Evolutionary conservation across 2,797 vertebrate species (phyloP).

Genomic region (Gambelia wislizenii): DNA sequence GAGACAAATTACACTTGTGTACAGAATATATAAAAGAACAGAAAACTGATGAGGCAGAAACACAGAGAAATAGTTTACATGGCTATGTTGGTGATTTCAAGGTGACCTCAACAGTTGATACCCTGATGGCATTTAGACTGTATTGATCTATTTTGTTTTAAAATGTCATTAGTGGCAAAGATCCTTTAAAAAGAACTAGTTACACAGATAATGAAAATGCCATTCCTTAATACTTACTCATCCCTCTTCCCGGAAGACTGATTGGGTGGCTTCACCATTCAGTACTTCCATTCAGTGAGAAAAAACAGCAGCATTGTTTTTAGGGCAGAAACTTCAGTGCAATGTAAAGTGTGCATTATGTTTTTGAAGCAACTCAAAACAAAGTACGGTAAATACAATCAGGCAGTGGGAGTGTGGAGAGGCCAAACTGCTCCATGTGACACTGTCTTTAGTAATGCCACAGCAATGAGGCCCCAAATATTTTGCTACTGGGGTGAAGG

Average conservation of each 20-base stretch:
- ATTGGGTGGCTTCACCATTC: not conserved
- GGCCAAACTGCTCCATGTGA: too few species aligned
- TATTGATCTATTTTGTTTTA: slow-evolving; percentile 17
- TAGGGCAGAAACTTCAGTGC: not conserved
- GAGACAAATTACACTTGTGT: not conserved
- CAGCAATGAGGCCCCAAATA: not conserved
- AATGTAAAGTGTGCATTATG: not conserved
- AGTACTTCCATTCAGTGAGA: not conserved
- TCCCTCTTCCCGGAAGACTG: not conserved
- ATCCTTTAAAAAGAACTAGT: slow-evolving; percentile 4
- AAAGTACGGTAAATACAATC: not conserved
- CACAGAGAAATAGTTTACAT: not conserved
- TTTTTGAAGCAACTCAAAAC: not conserved
- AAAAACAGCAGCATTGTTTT: not conserved
- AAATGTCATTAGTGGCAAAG: slow-evolving; percentile 5
- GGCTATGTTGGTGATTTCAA: slow-evolving; percentile 9
- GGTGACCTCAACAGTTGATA: not conserved
- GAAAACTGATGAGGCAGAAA: not conserved
- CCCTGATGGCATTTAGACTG: slow-evolving; percentile 5
- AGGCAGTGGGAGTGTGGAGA: too few species aligned
- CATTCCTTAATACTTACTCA: slow-evolving; percentile 3
- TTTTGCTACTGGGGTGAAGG: not conserved
- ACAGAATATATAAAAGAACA: slow-evolving; percentile 6
- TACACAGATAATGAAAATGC: slow-evolving; percentile 20
- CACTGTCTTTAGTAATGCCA: too few species aligned